A percentile compares a stretch with the other conserved stretches of the same genome.
Evolutionary conservation across 2,797 vertebrate genomes (phyloP).

Genomic region (Macroramphosus scolopax): DNA sequence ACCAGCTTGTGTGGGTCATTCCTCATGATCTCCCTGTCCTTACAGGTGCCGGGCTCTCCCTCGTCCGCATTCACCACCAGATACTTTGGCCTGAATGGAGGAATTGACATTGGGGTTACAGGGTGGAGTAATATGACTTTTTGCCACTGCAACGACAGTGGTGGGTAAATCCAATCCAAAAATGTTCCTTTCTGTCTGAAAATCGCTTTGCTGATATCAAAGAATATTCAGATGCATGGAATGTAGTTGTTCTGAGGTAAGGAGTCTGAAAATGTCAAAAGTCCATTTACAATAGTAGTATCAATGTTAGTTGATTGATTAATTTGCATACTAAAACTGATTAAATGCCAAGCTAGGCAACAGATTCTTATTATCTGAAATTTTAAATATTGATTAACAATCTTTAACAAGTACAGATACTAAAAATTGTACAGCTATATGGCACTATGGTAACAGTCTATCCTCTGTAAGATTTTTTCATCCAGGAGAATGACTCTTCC

Average conservation of each 20-base stretch:
- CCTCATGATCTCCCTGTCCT: constrained; percentile 95
- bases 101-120: neutral
- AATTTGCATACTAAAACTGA: too few relatives aligned
- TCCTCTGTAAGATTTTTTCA: too few relatives aligned
- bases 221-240: too few relatives aligned
- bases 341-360: too few relatives aligned
- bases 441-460: too few relatives aligned
- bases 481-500: neutral
- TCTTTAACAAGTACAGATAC: too few relatives aligned
- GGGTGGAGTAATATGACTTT: neutral
- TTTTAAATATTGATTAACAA: too few relatives aligned
- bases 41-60: constrained; percentile 94
- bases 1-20: constrained; percentile 95
- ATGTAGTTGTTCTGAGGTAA: too few relatives aligned
- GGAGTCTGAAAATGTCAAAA: neutral
- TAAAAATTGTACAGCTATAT: too few relatives aligned
- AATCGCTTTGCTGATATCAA: neutral
- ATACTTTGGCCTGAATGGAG: constrained; percentile 86
- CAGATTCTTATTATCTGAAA: too few relatives aligned
- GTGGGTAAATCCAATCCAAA: neutral
- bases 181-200: neutral
- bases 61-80: constrained; percentile 97
- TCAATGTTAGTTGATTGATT: too few relatives aligned
- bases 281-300: too few relatives aligned
- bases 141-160: neutral